A percentile compares a stretch with the other conserved stretches of the same genome.
Evolutionary conservation across 2,113 vertebrate genomes (phyloP).

Genomic region (Prunella himalayana): DNA sequence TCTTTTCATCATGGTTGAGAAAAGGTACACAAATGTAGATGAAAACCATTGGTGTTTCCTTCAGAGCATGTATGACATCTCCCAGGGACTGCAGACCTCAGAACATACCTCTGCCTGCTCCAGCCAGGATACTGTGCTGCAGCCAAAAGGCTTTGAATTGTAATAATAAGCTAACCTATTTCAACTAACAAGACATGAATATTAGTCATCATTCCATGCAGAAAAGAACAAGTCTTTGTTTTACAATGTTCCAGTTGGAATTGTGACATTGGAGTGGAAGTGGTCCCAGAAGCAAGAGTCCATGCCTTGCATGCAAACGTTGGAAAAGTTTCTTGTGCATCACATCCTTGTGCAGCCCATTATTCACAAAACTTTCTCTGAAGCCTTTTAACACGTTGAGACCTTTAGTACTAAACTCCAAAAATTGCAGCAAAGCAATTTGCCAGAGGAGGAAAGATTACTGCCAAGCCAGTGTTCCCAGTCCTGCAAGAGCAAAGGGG

Average conservation of each 20-base stretch:
- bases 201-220: background rate
- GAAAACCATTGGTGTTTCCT: background rate
- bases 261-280: background rate
- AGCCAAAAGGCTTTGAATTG: background rate
- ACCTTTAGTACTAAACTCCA: background rate
- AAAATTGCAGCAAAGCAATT: background rate
- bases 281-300: background rate
- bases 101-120: background rate
- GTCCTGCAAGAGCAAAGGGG: background rate
- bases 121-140: background rate
- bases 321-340: background rate
- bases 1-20: background rate
- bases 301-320: background rate
- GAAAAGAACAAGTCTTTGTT: background rate
- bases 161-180: background rate
- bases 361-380: background rate
- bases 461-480: background rate
- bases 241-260: background rate
- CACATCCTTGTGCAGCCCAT: background rate
- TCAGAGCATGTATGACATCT: background rate
- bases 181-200: background rate
- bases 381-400: background rate
- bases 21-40: background rate
- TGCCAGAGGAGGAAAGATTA: background rate
- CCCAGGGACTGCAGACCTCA: background rate